Evolutionary conservation across 2,113 vertebrate genomes (phyloP).

Genomic region (Scalopus aquaticus): DNA sequence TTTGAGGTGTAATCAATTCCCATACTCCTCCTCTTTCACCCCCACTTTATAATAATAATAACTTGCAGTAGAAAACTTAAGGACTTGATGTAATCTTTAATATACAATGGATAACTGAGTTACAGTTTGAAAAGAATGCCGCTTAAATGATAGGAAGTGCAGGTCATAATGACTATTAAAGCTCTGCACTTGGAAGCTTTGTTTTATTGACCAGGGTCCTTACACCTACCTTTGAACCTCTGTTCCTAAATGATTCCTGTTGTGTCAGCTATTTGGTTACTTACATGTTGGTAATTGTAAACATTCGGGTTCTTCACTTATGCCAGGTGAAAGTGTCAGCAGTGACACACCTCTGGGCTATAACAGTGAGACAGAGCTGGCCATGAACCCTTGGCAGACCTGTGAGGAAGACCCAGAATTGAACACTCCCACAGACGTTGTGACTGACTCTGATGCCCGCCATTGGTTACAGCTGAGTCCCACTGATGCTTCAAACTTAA

Average conservation of each 20-base stretch:
- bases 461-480: conserved; percentile 93
- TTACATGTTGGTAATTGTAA: not conserved
- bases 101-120: not conserved
- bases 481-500: conserved; percentile 88
- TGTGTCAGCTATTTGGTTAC: not conserved
- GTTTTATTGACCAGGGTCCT: not conserved
- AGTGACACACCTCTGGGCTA: conserved; percentile 91
- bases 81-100: not conserved
- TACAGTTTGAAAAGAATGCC: not conserved
- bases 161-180: not conserved
- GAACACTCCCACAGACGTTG: conserved; percentile 86
- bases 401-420: conserved; percentile 92
- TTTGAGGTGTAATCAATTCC: not conserved
- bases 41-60: not conserved
- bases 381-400: conserved; percentile 88
- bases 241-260: not conserved
- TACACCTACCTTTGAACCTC: not conserved
- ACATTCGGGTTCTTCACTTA: not conserved
- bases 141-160: not conserved
- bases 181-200: not conserved
- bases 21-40: not conserved
- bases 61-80: not conserved
- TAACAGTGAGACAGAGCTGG: conserved; percentile 87
- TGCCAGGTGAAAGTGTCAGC: conserved; percentile 92
- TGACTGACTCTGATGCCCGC: conserved; percentile 85